Base-by-base conservation (phyloP, 2,113 vertebrate genomes). In the Saguinus midas region DNA sequence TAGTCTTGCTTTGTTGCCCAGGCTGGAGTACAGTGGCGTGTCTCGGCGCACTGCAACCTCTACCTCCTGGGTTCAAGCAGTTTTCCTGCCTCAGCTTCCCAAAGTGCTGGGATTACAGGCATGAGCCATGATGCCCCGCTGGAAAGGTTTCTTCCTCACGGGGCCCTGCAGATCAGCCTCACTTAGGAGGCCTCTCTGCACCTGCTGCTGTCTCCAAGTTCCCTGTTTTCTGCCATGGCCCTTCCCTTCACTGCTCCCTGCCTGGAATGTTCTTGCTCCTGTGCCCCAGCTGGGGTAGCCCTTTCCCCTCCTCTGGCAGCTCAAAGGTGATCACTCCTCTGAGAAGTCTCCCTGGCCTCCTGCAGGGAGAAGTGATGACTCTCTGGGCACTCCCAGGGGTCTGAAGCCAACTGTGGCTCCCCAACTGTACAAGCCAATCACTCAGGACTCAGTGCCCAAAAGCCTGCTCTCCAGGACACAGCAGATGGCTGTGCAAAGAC, bases 371-470 rank as follows among this genome's bases (percentile, higher is more conserved):
- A 48, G 37, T 2, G 6, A 9, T 43, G 32, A 78, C 50, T n/a
- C 29, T 45, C 92, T 18, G 20, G 6, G 79, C 50, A 35, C 29
- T 7, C 58, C 64, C 82, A 37, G 18, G 58, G 27, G 20, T 37
- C 20, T 16, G 2, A 27, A 29, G 27, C 55, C 61, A 68, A 68
- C 50, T 37, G 37, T 3, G 37, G 79, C 35, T 14, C 48, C 72
- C 55, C 0, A 0, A 8, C 75, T 29, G 37, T n/a, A 9, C 10
- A 11, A 5, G 32, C 6, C 32, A 6, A 0, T 12, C 37, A 17
- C 4, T 18, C 17, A 9, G 12, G 14, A 29, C 72, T 32, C 58
- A 13, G 27, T 1, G 45, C 64, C 55, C 52, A 37, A 11, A 21
- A 90, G 75, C 75, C 55, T 8, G 1, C 13, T 23, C 64, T 79